Conservation (phyloP, 37 sponge, comb jelly and placozoan species). For the Theonella swinhoei region DNA sequence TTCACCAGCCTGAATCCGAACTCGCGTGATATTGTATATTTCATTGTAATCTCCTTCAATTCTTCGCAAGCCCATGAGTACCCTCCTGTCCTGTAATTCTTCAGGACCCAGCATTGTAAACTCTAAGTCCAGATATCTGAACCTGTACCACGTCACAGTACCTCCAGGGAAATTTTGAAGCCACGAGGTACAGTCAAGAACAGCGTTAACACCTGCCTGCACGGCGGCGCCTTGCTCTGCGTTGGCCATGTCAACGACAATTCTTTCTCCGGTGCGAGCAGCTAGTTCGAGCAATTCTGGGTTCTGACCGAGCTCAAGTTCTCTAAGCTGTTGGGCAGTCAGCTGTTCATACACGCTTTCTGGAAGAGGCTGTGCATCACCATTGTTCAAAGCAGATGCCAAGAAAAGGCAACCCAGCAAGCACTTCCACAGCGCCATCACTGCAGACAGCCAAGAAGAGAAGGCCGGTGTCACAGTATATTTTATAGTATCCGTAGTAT, state of each 20-base stretch:
- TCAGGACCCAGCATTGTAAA: too few species aligned
- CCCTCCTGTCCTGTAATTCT: too few species aligned
- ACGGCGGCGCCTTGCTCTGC: background rate
- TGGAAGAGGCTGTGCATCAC: too few species aligned
- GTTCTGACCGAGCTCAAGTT: background rate
- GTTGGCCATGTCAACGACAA: background rate
- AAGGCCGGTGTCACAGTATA: too few species aligned
- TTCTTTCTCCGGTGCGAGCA: background rate
- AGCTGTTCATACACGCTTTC: too few species aligned
- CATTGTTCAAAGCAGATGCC: too few species aligned
- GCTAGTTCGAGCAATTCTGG: background rate
- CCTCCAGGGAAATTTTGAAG: background rate
- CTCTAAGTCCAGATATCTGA: too few species aligned
- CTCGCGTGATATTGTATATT: background rate
- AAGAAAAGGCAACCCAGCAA: too few species aligned
- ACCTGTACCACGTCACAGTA: background rate
- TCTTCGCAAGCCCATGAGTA: too few species aligned
- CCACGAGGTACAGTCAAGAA: background rate
- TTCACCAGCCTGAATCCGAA: background rate
- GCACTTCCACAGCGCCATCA: too few species aligned
- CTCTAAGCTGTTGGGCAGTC: background rate
- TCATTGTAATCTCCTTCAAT: background rate
- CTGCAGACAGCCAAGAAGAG: too few species aligned
- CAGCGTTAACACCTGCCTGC: constrained; percentile 7
- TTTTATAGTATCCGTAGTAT: too few species aligned